Base-by-base conservation (phyloP, 1,140 invertebrate species). In the Chelonus insularis region DNA sequence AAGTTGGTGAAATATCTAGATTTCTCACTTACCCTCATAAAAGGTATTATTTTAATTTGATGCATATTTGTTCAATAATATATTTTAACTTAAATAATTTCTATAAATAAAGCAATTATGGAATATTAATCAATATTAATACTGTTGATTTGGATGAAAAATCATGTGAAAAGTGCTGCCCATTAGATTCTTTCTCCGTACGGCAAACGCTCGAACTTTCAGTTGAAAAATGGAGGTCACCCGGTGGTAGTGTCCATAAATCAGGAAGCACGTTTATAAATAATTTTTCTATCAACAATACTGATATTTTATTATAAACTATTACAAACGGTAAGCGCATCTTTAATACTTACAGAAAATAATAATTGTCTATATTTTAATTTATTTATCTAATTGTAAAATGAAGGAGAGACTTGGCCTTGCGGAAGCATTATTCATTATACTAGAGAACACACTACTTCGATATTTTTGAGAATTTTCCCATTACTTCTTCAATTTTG, bases 141-240 rank as follows among this genome's bases (percentile, higher is more conserved):
- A n/a, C n/a, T n/a, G n/a, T n/a, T n/a, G n/a, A n/a, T n/a, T n/a
- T n/a, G n/a, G n/a, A n/a, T n/a, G n/a, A n/a, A n/a, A n/a, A n/a
- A 20, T 9, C 5, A 45, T 9, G 18, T 25, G 18, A 16, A 51
- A 64, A 37, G 57, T 56, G 62, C 37, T 62, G 51, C 60, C 51
- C 32, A 37, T 47, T 54, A 12, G 41, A 55, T 43, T 62, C 14
- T 63, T 60, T 36, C 41, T 32, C 11, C 29, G 47, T 37, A 66
- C 67, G 67, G 64, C 29, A 29, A 64, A 47, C 39, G 34, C 29
- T 37, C 18, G 64, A 68, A 68, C 61, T 61, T 56, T 6, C 14
- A 60, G 8, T 50, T 45, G n/a, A 64, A 68, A 68, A 51, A 68
- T 68, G 67, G 67, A 66, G 55, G 67, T 61, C 61, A 62, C 48